Evolutionary conservation across 1,140 invertebrate genomes (phyloP).

Genomic region (Eumeta japonica): DNA sequence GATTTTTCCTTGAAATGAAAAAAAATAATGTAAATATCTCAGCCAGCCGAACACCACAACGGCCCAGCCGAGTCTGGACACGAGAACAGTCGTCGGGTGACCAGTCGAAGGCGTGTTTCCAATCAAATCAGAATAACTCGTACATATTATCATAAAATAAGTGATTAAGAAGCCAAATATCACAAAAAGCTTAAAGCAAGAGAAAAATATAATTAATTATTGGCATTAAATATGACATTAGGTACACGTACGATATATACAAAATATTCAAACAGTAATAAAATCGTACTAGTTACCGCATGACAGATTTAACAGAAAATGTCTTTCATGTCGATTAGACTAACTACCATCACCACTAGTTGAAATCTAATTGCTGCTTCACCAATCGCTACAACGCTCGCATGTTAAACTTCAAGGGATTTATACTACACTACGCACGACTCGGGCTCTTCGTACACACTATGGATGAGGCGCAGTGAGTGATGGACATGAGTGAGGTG

Average conservation of each 20-base stretch:
- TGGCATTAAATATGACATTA: too few relatives aligned
- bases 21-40: slow-evolving; percentile 30
- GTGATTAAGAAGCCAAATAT: slow-evolving; percentile 50
- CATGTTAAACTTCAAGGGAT: too few relatives aligned
- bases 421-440: too few relatives aligned
- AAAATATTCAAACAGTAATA: too few relatives aligned
- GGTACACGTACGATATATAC: too few relatives aligned
- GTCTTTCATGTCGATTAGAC: slow-evolving; percentile 16
- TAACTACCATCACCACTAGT: slow-evolving; percentile 42
- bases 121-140: slow-evolving; percentile 14
- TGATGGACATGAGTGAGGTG: slow-evolving; percentile 15
- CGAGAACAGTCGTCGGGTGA: too few relatives aligned
- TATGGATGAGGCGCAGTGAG: slow-evolving; percentile 20
- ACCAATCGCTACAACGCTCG: too few relatives aligned
- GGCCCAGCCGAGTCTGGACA: not conserved
- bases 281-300: too few relatives aligned
- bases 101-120: slow-evolving; percentile 3
- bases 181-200: slow-evolving; percentile 50
- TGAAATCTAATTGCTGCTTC: too few relatives aligned
- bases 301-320: too few relatives aligned
- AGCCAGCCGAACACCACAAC: slow-evolving; percentile 5
- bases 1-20: slow-evolving; percentile 49
- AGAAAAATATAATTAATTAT: not conserved
- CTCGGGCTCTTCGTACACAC: too few relatives aligned
- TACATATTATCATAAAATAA: slow-evolving; percentile 23